Percentiles rank a stretch among this genome's conserved stretches.
These are phyloP conservation scores for Bombus haemorrhoidalis DNA, from an alignment of 1,140 invertebrate species.

Conservation along the genomic window DNA sequence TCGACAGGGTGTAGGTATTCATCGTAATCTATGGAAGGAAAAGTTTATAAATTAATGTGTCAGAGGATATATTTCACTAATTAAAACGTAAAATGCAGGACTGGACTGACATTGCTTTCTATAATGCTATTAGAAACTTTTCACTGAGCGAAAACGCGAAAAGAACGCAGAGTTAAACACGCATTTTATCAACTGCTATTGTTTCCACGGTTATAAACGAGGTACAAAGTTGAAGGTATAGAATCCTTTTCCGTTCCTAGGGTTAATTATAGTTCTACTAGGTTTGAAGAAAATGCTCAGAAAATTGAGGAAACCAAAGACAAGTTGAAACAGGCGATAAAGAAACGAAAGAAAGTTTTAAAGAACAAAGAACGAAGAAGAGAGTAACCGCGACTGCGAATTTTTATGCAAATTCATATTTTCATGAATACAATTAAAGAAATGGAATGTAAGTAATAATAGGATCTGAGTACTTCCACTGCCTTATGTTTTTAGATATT, in stretches of 20 bases:
- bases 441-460: background rate
- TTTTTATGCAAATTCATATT: background rate
- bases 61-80: no score
- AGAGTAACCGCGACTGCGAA: background rate
- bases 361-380: background rate
- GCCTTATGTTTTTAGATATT: background rate
- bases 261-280: no score
- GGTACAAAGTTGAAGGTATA: background rate
- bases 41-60: background rate
- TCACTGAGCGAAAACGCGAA: background rate
- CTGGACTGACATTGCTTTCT: no score
- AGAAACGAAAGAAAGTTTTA: background rate
- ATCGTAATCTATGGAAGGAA: background rate
- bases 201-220: background rate
- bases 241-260: no score
- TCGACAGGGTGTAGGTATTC: background rate
- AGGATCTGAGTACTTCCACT: background rate
- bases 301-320: background rate
- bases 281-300: background rate
- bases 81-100: no score
- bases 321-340: background rate
- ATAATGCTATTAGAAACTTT: background rate
- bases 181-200: background rate
- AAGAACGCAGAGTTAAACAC: background rate
- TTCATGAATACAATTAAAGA: background rate